phyloP scores from a whole-genome alignment of 2,888 invertebrate species.

The Spicauda simplicius region DNA sequence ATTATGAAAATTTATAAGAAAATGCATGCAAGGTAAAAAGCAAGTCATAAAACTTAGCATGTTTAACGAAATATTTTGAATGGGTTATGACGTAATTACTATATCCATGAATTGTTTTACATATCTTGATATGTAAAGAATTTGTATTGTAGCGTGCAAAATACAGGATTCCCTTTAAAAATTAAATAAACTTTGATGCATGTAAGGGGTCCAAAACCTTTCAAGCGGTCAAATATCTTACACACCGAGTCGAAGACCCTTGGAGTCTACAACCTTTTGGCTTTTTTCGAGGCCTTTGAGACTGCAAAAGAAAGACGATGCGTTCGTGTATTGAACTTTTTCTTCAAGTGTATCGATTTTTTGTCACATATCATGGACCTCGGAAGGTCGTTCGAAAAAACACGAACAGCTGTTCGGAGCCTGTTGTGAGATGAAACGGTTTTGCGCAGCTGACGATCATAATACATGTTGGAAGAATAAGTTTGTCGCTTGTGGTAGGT shows the following conservation, averaged over 20 bases:
- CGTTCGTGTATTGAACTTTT: neutral
- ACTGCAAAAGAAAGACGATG: neutral
- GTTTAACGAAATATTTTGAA: too few species aligned
- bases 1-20: too few species aligned
- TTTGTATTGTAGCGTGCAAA: neutral
- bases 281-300: slow-evolving; percentile 10
- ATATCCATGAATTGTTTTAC: too few species aligned
- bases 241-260: neutral
- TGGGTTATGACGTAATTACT: too few species aligned
- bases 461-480: neutral
- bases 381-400: slow-evolving; percentile 29
- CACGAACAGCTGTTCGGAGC: slow-evolving; percentile 23
- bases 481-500: neutral
- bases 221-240: neutral
- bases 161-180: neutral
- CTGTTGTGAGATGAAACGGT: slow-evolving; percentile 27
- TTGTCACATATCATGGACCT: slow-evolving; percentile 25
- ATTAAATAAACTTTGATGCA: neutral
- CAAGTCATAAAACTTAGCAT: too few species aligned
- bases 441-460: slow-evolving; percentile 27
- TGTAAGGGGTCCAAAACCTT: neutral
- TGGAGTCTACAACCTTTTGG: neutral
- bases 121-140: too few species aligned
- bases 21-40: too few species aligned
- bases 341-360: slow-evolving; percentile 14